Evolutionary conservation across 2,113 vertebrate genomes (phyloP), one percentile per base, ranked within the genome.

Genomic region (Hyla sarda): DNA sequence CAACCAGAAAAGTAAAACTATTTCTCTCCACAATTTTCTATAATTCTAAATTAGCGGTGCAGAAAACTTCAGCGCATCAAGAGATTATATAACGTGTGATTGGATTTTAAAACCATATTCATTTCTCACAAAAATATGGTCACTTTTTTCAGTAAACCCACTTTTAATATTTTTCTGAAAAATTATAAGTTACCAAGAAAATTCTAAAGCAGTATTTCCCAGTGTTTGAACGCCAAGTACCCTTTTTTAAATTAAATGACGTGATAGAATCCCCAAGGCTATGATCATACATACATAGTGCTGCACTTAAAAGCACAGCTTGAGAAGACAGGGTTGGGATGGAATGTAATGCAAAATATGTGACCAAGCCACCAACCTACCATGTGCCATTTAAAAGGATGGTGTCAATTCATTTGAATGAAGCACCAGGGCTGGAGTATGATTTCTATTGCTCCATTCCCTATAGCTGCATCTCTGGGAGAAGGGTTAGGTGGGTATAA

Each of bases 1-100:
- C 76, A 79, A 14, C 76, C 74, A 54, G 28, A 54, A 77, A 54
- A 54, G 28, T 14, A 77, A 54, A 30, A 77, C 7, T 58, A n/a
- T 58, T 58, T 79, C 32, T 37, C 52, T 79, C 32, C 14, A 23
- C 23, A 79, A 77, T 37, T 58, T 23, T 23, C 32, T 8, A 37
- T 58, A 56, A 78, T 17, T 34, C 8, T 79, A n/a, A 58, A 58
- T 56, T 79, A 58, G 30, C 50, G 58, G 19, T 41, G 52, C 50
- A 14, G 58, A 79, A 4, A 54, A 79, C 52, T 56, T 79, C 30
- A 58, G 32, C 37, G 52, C 4, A 5, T 52, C 19, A 14, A 58
- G 52, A 11, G 19, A 79, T 79, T 21, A 79, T 79, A 54, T 56
- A 12, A 56, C 34, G 48, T 21, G 30, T 32, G 28, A 77, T 54